Evolutionary conservation across 2,797 vertebrate species (phyloP).

Genomic region (Carduelis carduelis): DNA sequence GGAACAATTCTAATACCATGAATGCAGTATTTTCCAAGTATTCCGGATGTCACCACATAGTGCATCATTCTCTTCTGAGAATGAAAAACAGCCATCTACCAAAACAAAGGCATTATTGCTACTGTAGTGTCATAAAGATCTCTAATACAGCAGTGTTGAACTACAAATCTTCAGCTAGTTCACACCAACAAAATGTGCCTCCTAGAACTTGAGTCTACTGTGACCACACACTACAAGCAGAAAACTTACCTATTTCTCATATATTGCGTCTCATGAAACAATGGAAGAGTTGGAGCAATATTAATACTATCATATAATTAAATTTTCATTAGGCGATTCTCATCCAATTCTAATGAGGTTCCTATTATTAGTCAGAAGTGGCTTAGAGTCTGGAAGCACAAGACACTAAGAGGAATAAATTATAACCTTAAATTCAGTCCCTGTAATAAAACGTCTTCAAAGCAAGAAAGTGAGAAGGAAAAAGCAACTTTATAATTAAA

Average conservation of each 20-base stretch:
- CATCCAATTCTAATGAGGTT: slow-evolving; percentile 1
- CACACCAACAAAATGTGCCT: neutral
- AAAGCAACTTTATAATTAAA: neutral
- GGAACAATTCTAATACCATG: neutral
- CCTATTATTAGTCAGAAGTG: neutral
- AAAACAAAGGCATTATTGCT: slow-evolving; percentile 31
- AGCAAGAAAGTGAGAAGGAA: neutral
- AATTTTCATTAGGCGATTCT: slow-evolving; percentile 8
- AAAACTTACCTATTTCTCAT: neutral
- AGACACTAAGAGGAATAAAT: neutral
- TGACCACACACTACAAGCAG: neutral
- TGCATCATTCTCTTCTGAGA: neutral
- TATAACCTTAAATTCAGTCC: neutral
- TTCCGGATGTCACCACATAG: slow-evolving; percentile 9
- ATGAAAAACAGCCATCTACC: neutral
- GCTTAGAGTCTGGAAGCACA: neutral
- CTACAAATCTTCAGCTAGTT: neutral
- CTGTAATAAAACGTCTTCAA: neutral
- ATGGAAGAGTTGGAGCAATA: neutral
- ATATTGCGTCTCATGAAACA: neutral
- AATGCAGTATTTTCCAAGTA: neutral
- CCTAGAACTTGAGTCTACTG: neutral
- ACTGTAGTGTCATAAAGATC: neutral
- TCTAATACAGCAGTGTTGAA: neutral
- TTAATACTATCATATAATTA: neutral